Base-by-base conservation (phyloP, 2,113 vertebrate genomes). In the Crypturellus undulatus region DNA sequence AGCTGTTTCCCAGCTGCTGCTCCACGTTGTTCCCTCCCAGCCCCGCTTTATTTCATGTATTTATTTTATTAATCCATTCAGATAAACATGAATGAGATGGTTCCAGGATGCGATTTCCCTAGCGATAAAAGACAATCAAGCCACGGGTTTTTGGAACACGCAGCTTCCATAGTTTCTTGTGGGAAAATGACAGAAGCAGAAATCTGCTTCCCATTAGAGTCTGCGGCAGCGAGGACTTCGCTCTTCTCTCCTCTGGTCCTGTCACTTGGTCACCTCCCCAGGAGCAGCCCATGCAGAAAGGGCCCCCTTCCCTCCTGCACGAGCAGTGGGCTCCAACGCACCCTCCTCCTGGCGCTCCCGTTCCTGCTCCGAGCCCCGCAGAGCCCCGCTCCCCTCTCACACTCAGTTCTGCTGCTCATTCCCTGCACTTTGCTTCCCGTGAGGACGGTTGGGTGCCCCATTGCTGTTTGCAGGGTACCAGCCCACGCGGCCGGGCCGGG, bases 1-100 rank as follows among this genome's bases (percentile, higher is more conserved):
- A 90, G 89, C 89, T 90, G 92, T 54, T 93, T 70, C 77, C 87
- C 96, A 94, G 94, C 96, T 96, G 92, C 92, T 79, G 70, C 77
- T 59, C 51, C 87, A 43, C 1, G 1, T 56, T 60, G 59, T 73
- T 91, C 26, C 47, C 32, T 52, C 51, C 59, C 28, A 6, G 38
- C 24, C 79, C 62, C 54, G 26, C 47, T 92, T 70, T 10, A 43
- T 36, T 20, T 45, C n/a, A 0, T 63, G 10, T 95, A 26, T 94
- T 96, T 95, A 69, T 93, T 85, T 73, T 75, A 84, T 81, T 63
- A 87, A 81, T 94, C 92, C 86, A 2, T 34, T 63, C 87, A 87
- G 81, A 95, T 95, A 96, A 97, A 96, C 95, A 92, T 4, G 79
- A 69, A 72, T 75, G 73, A 90, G 84, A 62, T 49, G 24, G 82